Base-by-base conservation (phyloP, 64 coral and sea anemone genomes). In the Catalaphyllia jardinei region DNA sequence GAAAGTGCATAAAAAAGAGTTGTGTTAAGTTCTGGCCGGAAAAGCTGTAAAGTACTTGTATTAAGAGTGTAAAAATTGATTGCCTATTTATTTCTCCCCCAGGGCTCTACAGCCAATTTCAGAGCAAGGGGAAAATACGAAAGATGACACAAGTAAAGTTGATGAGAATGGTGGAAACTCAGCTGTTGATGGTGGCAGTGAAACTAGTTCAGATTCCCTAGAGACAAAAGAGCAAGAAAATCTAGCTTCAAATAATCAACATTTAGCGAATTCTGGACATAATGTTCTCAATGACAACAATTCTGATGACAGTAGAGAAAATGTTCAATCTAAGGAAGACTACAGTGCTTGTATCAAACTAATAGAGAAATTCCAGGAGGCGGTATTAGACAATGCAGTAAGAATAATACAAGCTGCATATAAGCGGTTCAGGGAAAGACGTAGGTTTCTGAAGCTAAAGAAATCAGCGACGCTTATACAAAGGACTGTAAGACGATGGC, bases 321-420 rank as follows among this genome's bases (percentile, higher is more conserved):
- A 28, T 8, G 20, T 22, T 20, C 35, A 20, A 74, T 35, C n/a
- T 20, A 93, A 96, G 49, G 91, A 93, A 62, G 82, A 88, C 1
- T 96, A 96, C 64, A 96, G 95, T 93, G 91, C 95, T 15, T 96
- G 95, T 63, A 93, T 87, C 14, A 87, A 87, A 79, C 86, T 96
- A 4, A 96, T 96, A 33, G 95, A 96, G 52, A 96, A 96, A 52
- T 96, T 96, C 50, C 95, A 96, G 42, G 95, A 96, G 59, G 91
- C 90, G 19, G 95, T 96, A 54, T 81, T 96, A 51, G 95, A 96
- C 17, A 93, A 88, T 91, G 95, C 95, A 33, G 95, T 96, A 67
- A 67, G 95, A 67, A 74, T 96, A 24, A 96, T 96, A 57, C 95
- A 96, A 88, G 95, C 95, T 88, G 92, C 92, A 28, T 96, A 91